Evolutionary conservation across 1,140 invertebrate species (phyloP), one percentile per base, ranked within the genome.

Genomic region (Lepidurus couesii): DNA sequence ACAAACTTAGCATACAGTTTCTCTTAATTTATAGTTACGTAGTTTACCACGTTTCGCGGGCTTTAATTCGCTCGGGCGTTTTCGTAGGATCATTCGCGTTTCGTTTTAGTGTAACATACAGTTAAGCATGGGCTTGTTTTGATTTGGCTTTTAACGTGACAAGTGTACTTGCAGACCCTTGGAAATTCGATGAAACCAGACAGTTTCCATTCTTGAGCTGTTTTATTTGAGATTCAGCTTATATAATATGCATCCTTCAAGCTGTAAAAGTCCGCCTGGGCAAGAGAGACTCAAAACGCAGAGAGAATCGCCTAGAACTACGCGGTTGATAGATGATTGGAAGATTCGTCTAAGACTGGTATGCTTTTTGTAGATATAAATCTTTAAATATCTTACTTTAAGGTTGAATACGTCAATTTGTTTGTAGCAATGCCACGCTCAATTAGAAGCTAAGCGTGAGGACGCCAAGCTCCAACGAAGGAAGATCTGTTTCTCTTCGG

Each of bases 391-490:
- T 65, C 53, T 13, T n/a, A n/a, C 0, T 21, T 9, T 65, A 21
- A 65, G 8, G 21, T 16, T 65, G 21, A 65, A 65, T 65, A 65
- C n/a, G 53, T 65, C 53, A 7, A 16, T 16, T 65, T 0, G 16
- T 65, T 13, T 65, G 13, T 65, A 65, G 53, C 53, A 65, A 65
- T 65, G 53, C 21, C 53, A 65, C 53, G 53, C 53, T 13, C 53
- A 65, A 21, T n/a, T 65, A 65, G 53, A 65, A 65, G 53, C 53
- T 21, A 65, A 65, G 21, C 53, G 53, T n/a, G 53, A 65, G 7
- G 21, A 65, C 21, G 53, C 53, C 53, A 65, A 65, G 53, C 13
- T 65, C 16, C 53, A 65, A 21, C 1, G 53, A 65, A 65, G 53
- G 21, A 65, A 65, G 21, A 65, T 65, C 0, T 65, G 53, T 65